Conservation (phyloP, 2,113 vertebrate genomes). For the Vulpes vulpes region DNA sequence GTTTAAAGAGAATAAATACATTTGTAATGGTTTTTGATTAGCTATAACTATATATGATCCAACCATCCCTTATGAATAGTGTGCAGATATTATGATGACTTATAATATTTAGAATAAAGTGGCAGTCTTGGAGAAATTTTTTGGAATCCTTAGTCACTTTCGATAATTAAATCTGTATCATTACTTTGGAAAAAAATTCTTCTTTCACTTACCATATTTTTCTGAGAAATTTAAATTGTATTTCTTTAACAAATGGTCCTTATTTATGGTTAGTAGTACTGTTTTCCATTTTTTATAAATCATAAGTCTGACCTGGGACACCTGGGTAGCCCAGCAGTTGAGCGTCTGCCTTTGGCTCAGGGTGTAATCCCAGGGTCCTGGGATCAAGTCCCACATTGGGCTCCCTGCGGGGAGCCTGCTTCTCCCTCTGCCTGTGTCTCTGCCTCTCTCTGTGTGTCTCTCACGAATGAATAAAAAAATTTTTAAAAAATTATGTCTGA, state of each 20-base stretch:
- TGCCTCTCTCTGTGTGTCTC: no score
- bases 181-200: slow-evolving; percentile 38
- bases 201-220: slow-evolving; percentile 8
- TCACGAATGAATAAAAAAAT: neutral
- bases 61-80: slow-evolving; percentile 60
- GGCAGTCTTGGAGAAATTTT: slow-evolving; percentile 13
- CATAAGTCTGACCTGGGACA: neutral
- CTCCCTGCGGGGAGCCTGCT: no score
- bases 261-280: neutral
- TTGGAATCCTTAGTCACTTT: slow-evolving; percentile 20
- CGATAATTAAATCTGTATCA: neutral
- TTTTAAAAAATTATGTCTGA: slow-evolving; percentile 36
- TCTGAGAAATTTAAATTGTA: neutral
- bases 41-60: slow-evolving; percentile 64
- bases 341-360: no score
- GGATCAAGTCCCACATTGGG: no score
- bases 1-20: slow-evolving; percentile 76
- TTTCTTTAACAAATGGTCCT: slow-evolving; percentile 26
- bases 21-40: slow-evolving; percentile 78
- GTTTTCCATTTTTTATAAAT: slow-evolving; percentile 32
- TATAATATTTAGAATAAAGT: slow-evolving; percentile 57
- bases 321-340: no score
- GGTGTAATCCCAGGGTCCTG: no score
- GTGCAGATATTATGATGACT: slow-evolving; percentile 23
- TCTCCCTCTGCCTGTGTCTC: no score